A percentile compares a stretch with the other conserved stretches of the same genome.
These are phyloP conservation scores for Xenus cinereus DNA, from an alignment of 2,113 vertebrate genomes.

Conservation along the genomic window DNA sequence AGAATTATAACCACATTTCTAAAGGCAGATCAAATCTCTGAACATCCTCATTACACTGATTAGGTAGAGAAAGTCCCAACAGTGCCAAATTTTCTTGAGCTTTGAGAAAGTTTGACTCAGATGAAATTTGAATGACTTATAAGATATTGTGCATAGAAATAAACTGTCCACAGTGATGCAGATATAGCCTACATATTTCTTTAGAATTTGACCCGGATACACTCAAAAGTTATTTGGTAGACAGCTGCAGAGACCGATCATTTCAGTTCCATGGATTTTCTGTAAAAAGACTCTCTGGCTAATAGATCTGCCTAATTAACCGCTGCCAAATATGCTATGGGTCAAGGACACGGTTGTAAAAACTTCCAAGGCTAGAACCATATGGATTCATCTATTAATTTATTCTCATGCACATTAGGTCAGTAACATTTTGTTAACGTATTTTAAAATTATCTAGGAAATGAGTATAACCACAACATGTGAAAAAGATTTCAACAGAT, in stretches of 20 bases:
- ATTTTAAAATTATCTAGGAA: neutral
- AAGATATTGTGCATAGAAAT: neutral
- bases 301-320: neutral
- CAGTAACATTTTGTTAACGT: neutral
- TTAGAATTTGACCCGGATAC: neutral
- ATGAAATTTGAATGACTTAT: neutral
- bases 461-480: neutral
- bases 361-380: neutral
- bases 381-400: neutral
- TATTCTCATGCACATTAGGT: neutral
- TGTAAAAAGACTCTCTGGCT: neutral
- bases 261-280: neutral
- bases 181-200: neutral
- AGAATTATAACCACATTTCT: neutral
- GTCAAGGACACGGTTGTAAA: neutral
- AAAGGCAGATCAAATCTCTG: neutral
- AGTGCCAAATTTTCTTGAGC: neutral
- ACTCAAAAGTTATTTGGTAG: neutral
- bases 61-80: neutral
- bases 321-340: neutral
- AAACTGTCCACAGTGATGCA: neutral
- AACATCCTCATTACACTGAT: neutral
- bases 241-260: neutral
- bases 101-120: neutral
- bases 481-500: conserved; percentile 21